These are phyloP conservation scores for Drosophila quinaria DNA, from an alignment of 2,888 invertebrate genomes.

Conservation along the genomic window DNA sequence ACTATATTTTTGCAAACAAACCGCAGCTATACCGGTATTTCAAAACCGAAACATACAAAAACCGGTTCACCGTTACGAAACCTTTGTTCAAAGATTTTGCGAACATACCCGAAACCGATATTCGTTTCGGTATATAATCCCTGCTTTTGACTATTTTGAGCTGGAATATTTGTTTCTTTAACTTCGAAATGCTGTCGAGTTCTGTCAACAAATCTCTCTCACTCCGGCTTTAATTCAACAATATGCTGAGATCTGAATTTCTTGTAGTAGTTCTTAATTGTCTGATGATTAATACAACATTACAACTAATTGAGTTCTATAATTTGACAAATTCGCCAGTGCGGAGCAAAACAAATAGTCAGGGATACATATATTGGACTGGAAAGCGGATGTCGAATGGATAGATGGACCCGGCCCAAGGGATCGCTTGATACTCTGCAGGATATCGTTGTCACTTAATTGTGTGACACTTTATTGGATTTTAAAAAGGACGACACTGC, in stretches of 20 bases:
- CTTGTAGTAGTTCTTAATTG: conserved; percentile 43
- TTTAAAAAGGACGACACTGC: conserved; percentile 71
- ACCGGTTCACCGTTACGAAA: too few species aligned
- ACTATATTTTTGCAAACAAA: too few species aligned
- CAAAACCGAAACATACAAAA: too few species aligned
- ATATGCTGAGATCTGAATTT: not conserved
- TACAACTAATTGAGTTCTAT: conserved; percentile 66
- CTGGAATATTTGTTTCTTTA: too few species aligned
- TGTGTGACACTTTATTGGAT: conserved; percentile 82
- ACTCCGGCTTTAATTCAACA: not conserved
- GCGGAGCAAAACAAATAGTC: conserved; percentile 37
- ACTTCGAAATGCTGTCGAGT: not conserved
- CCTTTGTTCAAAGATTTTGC: too few species aligned
- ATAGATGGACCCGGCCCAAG: not conserved
- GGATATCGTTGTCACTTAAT: conserved; percentile 81
- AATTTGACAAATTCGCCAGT: conserved; percentile 43
- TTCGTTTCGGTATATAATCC: too few species aligned
- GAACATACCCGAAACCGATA: too few species aligned
- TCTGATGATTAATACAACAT: conserved; percentile 55
- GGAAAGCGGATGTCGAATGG: conserved; percentile 8
- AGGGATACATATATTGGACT: conserved; percentile 1
- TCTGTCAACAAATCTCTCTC: not conserved
- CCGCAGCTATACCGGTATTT: too few species aligned
- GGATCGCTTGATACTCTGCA: conserved; percentile 49
- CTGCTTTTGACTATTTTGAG: too few species aligned